Evolutionary conservation across 1,140 invertebrate genomes (phyloP), one percentile per base, ranked within the genome.

Genomic region (Drepana arcuata): DNA sequence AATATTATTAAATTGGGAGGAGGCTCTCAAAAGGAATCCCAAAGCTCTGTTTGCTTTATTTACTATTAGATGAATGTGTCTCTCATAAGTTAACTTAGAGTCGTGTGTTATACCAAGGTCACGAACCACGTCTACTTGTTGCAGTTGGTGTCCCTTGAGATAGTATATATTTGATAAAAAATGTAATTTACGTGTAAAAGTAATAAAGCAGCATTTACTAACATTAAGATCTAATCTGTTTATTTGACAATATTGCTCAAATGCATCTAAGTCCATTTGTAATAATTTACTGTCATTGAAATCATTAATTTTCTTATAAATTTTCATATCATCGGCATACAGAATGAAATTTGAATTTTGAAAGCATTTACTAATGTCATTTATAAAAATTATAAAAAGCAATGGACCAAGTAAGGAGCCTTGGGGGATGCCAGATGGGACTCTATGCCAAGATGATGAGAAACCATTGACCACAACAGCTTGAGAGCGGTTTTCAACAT

Each of bases 241-340:
- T 4, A 0, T 2, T 2, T 6, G 0, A 29, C 50, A 57, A 26
- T 57, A 54, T 4, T 37, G 6, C 7, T 38, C 31, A 35, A 62
- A 45, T 33, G 38, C 47, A 15, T 41, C 14, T 2, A 50, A 11
- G 34, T 48, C 43, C 14, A 24, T 21, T 7, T 52, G 43, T 13
- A 56, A 23, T 7, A 40, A 24, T 1, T 16, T 7, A 31, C 41
- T 40, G 14, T 54, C 48, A 12, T 16, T n/a, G 1, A 25, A 0
- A n/a, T 23, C 34, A 7, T 21, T 14, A 9, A 61, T 34, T 3
- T 23, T 6, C 43, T 33, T 56, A 2, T 32, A 53, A 12, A 54
- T 28, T 21, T 57, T 61, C 36, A 43, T 52, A 11, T 52, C 49
- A 30, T 47, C 44, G 6, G 44, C 44, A 14, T 42, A 52, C 6